phyloP scores from a whole-genome alignment of 2,113 vertebrate genomes.

The Polypterus bichir region DNA sequence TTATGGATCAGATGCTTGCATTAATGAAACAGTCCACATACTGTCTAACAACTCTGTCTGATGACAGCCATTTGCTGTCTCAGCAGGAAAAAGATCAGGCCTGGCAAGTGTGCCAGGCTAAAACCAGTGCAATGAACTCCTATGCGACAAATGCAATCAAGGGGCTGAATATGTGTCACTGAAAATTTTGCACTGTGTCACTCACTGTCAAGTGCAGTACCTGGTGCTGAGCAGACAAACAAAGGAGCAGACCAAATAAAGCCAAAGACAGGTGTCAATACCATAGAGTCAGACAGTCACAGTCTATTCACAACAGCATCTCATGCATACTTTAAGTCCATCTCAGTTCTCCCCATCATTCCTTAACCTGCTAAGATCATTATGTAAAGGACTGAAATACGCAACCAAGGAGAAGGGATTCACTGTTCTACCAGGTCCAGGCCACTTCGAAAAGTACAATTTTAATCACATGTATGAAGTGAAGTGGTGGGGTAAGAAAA shows the following conservation, averaged over 20 bases:
- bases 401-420: no score
- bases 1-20: background rate
- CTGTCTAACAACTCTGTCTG: conserved; percentile 14
- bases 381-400: no score
- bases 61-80: conserved; percentile 40
- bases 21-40: conserved; percentile 30
- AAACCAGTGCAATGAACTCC: conserved; percentile 37
- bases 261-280: background rate
- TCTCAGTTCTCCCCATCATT: no score
- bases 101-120: conserved; percentile 30
- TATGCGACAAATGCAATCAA: conserved; percentile 43
- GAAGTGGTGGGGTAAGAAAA: no score
- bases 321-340: no score
- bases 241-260: conserved; percentile 4
- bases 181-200: conserved; percentile 44
- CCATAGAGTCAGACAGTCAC: no score
- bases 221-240: conserved; percentile 18
- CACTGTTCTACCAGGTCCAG: no score
- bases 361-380: no score
- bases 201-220: conserved; percentile 44
- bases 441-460: no score
- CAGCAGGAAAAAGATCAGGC: conserved; percentile 46
- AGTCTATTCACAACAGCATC: no score
- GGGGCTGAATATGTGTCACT: conserved; percentile 47
- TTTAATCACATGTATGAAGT: no score